These are phyloP conservation scores for Acanthopleura granulata DNA, from an alignment of 2,888 invertebrate genomes.

Conservation along the genomic window DNA sequence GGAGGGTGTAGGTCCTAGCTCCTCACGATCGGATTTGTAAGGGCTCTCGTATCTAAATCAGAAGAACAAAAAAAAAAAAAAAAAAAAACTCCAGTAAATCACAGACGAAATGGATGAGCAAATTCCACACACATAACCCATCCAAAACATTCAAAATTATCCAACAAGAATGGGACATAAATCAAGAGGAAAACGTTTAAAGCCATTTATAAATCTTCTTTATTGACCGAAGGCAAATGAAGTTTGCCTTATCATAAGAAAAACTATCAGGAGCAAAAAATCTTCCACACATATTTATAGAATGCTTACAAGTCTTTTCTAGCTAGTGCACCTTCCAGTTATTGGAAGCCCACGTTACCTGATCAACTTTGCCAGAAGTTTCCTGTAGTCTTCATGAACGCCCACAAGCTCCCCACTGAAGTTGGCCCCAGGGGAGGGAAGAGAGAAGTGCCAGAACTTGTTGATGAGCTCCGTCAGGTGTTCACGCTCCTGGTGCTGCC, in stretches of 20 bases:
- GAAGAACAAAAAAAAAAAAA: neutral
- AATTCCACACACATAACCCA: neutral
- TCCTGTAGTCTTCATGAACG: constrained; percentile 50
- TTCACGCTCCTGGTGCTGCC: constrained; percentile 53
- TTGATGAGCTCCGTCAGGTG: constrained; percentile 54
- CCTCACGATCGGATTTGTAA: constrained; percentile 41
- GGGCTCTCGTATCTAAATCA: constrained; percentile 48
- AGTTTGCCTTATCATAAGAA: no score
- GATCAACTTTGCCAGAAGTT: constrained; percentile 51
- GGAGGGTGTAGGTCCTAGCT: constrained; percentile 36
- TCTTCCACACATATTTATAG: no score
- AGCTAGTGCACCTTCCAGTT: neutral
- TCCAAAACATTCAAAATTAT: no score
- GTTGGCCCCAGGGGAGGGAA: constrained; percentile 38
- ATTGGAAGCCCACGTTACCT: constrained; percentile 26
- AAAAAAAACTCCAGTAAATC: neutral
- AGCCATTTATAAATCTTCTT: no score
- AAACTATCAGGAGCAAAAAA: no score
- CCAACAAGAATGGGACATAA: no score
- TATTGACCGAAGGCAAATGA: no score
- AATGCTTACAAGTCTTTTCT: no score
- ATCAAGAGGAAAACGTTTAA: no score
- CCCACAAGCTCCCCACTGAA: constrained; percentile 21
- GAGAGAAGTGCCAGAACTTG: constrained; percentile 59
- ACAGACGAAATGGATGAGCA: neutral